These are phyloP conservation scores for Pinctada fucata DNA, from an alignment of 2,888 invertebrate genomes.

Conservation along the genomic window DNA sequence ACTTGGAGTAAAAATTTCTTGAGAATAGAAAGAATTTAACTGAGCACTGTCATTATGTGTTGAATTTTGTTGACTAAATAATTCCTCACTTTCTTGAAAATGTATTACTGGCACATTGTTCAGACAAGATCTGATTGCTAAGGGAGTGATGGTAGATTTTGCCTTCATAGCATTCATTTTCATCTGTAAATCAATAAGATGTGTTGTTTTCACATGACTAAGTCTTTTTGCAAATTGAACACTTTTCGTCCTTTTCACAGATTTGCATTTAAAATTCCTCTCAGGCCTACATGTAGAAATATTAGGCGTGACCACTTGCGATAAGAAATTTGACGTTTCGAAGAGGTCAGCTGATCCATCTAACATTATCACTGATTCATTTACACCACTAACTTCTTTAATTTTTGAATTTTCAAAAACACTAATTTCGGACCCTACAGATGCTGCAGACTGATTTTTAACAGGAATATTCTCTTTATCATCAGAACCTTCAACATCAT, in stretches of 20 bases:
- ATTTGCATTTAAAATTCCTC: neutral
- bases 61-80: neutral
- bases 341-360: too few species aligned
- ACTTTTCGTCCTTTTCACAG: neutral
- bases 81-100: neutral
- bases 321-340: too few species aligned
- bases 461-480: too few species aligned
- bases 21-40: neutral
- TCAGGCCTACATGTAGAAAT: too few species aligned
- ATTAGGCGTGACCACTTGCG: too few species aligned
- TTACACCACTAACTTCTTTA: too few species aligned
- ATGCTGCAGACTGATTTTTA: too few species aligned
- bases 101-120: neutral
- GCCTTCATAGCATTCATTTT: neutral
- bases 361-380: too few species aligned
- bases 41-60: neutral
- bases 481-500: too few species aligned
- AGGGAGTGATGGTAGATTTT: neutral
- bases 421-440: too few species aligned
- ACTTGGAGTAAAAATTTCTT: neutral
- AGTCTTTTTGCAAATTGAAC: neutral
- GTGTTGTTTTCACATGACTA: slow-evolving; percentile 1
- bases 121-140: neutral
- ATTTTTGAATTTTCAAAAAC: too few species aligned
- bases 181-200: neutral